These are phyloP conservation scores for Alectura lathami DNA, from an alignment of 2,113 vertebrate species.

Conservation along the genomic window DNA sequence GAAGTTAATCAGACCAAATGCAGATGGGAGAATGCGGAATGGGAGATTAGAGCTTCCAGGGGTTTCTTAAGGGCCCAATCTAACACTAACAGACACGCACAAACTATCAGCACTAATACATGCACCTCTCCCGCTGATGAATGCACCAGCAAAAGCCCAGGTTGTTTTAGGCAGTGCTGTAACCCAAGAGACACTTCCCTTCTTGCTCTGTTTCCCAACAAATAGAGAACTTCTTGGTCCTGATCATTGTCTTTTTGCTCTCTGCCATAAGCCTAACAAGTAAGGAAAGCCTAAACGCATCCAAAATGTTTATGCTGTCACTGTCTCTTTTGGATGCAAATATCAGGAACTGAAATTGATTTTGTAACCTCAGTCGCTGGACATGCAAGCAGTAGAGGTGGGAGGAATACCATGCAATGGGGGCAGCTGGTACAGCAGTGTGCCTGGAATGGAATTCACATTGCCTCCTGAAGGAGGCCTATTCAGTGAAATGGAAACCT, in stretches of 20 bases:
- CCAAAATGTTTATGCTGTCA: not conserved
- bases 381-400: not conserved
- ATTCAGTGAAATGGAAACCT: not conserved
- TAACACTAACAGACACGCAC: not conserved
- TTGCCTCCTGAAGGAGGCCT: not conserved
- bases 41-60: not conserved
- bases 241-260: not conserved
- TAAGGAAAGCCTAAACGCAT: not conserved
- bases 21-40: not conserved
- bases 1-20: slow-evolving; percentile 1
- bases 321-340: not conserved
- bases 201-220: not conserved
- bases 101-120: not conserved
- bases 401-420: not conserved
- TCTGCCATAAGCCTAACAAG: not conserved
- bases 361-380: not conserved
- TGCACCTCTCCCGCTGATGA: not conserved
- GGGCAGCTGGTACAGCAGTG: not conserved
- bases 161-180: not conserved
- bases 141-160: not conserved
- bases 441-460: not conserved
- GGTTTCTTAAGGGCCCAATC: not conserved
- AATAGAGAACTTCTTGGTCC: not conserved
- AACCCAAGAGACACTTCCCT: not conserved
- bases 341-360: not conserved